A percentile compares a stretch with the other conserved stretches of the same genome.
Conservation (phyloP, 2,113 vertebrate genomes). For the Silurus asotus region DNA sequence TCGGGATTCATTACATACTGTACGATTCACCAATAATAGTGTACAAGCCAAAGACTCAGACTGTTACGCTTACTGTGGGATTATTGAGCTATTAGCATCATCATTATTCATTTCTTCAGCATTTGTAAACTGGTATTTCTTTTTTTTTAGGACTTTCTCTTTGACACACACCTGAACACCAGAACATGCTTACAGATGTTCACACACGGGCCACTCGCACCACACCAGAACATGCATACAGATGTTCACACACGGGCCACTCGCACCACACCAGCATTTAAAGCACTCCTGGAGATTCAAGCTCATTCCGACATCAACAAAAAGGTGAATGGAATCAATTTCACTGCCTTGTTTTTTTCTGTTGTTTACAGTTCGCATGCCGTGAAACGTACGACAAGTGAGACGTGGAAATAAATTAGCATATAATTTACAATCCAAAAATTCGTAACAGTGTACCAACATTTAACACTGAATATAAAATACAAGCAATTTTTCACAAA, state of each 20-base stretch:
- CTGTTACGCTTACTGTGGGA: slow-evolving; percentile 39
- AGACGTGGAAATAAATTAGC: slow-evolving; percentile 99
- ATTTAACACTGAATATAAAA: slow-evolving; percentile 98
- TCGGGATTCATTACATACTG: slow-evolving; percentile 47
- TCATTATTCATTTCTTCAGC: slow-evolving; percentile 6
- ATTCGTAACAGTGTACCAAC: slow-evolving; percentile 96
- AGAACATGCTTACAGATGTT: slow-evolving; percentile 29
- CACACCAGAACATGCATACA: slow-evolving; percentile 30
- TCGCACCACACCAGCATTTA: slow-evolving; percentile 19
- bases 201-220: background rate
- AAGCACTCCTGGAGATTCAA: slow-evolving; percentile 59
- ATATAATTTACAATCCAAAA: slow-evolving; percentile 98
- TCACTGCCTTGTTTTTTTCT: slow-evolving; percentile 78
- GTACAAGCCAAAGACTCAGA: slow-evolving; percentile 47
- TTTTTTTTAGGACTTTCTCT: slow-evolving; percentile 22
- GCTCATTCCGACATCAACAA: slow-evolving; percentile 84
- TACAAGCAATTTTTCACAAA: slow-evolving; percentile 92
- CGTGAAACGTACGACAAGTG: slow-evolving; percentile 88
- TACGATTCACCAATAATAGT: slow-evolving; percentile 48
- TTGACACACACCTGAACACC: slow-evolving; percentile 22
- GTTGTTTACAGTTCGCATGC: slow-evolving; percentile 86
- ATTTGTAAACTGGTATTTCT: slow-evolving; percentile 17
- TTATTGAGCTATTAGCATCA: background rate
- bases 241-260: slow-evolving; percentile 11
- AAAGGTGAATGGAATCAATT: slow-evolving; percentile 78